Base-by-base conservation (phyloP, 2,888 invertebrate genomes). In the Dryococelus australis region DNA sequence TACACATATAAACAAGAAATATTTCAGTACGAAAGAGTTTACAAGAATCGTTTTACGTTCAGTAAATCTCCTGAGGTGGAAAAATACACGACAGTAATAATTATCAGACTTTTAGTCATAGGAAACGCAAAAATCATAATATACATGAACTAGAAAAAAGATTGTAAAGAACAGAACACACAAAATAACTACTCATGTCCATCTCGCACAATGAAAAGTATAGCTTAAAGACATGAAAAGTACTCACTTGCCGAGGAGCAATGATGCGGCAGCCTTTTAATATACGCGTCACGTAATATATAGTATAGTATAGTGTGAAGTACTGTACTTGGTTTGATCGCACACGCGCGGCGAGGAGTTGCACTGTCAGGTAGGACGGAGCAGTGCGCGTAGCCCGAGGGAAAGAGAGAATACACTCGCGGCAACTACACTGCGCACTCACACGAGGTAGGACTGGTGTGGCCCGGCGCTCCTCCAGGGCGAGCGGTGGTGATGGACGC, bases 371-470 rank as follows among this genome's bases (percentile, higher is more conserved):
- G 47, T n/a, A n/a, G 65, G 65, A 65, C 65, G 65, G 65, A 65
- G 65, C 16, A 10, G 16, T 13, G 47, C 47, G 12, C 8, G 47
- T n/a, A n/a, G n/a, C n/a, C 47, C 47, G 47, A 47, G 47, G 47
- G 47, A 0, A 16, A 47, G 35, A 35, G 35, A 35, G 35, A 35
- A 35, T 35, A 84, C 80, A 86, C 43, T 28, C 84, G 12, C 47
- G 47, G 47, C 47, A 47, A 47, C 47, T 47, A 47, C 47, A 47
- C 47, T 47, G 65, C 65, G 20, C 65, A 65, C 65, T 65, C 65
- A 95, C 94, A 95, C 95, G 93, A 95, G 95, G 94, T 95, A 95
- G 92, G 95, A 95, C 94, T 95, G 47, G 47, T 47, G 10, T 8
- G 47, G 16, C 0, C 47, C 47, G 88, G 92, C 91, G 84, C 85